Conservation (phyloP, 2,888 invertebrate genomes). For the Tenodera sinensis region DNA sequence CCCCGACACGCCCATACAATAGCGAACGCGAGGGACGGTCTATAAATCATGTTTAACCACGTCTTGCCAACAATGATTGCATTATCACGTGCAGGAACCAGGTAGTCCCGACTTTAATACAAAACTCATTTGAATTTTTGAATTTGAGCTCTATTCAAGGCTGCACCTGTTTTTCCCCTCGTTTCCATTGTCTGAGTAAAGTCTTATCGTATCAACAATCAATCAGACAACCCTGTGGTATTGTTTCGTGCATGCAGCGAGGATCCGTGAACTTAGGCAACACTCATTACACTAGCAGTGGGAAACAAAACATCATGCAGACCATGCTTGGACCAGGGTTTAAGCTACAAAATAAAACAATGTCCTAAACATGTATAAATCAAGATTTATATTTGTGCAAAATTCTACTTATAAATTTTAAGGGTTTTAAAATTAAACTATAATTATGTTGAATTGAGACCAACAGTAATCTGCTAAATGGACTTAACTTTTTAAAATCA, state of each 20-base stretch:
- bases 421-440: too few relatives aligned
- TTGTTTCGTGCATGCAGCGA: background rate
- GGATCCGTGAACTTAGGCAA: background rate
- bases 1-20: background rate
- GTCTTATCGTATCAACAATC: background rate
- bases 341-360: too few relatives aligned
- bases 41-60: background rate
- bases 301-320: too few relatives aligned
- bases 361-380: too few relatives aligned
- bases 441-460: too few relatives aligned
- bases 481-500: too few relatives aligned
- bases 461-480: too few relatives aligned
- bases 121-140: background rate
- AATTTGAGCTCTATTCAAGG: background rate
- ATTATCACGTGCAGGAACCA: background rate
- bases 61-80: background rate
- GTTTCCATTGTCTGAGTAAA: background rate
- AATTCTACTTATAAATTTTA: too few relatives aligned
- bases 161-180: background rate
- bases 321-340: too few relatives aligned
- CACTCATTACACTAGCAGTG: too few relatives aligned
- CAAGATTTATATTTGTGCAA: too few relatives aligned
- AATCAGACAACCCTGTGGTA: background rate
- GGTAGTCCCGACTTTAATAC: background rate
- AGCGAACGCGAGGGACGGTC: background rate